Evolutionary conservation across 1,140 invertebrate genomes (phyloP).

Genomic region (Euura saliciscinereae): DNA sequence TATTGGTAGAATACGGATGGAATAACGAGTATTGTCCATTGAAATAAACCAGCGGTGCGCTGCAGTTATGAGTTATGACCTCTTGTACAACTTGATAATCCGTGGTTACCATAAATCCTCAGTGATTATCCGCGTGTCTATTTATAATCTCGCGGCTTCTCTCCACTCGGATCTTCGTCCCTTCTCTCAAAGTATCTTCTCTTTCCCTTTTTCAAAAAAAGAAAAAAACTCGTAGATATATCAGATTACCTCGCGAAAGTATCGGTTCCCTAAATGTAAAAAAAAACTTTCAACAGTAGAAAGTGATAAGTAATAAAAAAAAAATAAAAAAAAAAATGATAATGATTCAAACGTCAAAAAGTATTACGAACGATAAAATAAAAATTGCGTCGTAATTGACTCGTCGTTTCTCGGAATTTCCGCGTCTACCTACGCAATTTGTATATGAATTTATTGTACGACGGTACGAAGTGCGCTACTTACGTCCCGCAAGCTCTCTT

Average conservation of each 20-base stretch:
- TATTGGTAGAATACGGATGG: too few relatives aligned
- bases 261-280: too few relatives aligned
- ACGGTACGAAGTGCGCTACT: not conserved
- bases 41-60: slow-evolving; percentile 47
- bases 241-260: too few relatives aligned
- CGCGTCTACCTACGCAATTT: not conserved
- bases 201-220: slow-evolving; percentile 19
- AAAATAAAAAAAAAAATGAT: too few relatives aligned
- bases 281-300: too few relatives aligned
- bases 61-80: slow-evolving; percentile 60
- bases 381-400: not conserved
- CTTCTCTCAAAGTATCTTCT: not conserved
- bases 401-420: not conserved
- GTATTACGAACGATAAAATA: too few relatives aligned
- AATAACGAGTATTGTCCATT: slow-evolving; percentile 48
- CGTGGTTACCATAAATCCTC: slow-evolving; percentile 62
- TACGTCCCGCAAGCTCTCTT: too few relatives aligned
- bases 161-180: slow-evolving; percentile 11
- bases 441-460: not conserved
- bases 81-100: slow-evolving; percentile 62
- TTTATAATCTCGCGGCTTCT: slow-evolving; percentile 55
- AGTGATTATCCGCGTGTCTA: slow-evolving; percentile 61
- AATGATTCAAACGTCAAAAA: too few relatives aligned
- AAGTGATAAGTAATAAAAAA: too few relatives aligned
- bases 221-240: too few relatives aligned